Percentiles rank a stretch among this genome's conserved stretches.
phyloP scores from a whole-genome alignment of 2,888 invertebrate species.

The Thysanoteuthis rhombus region DNA sequence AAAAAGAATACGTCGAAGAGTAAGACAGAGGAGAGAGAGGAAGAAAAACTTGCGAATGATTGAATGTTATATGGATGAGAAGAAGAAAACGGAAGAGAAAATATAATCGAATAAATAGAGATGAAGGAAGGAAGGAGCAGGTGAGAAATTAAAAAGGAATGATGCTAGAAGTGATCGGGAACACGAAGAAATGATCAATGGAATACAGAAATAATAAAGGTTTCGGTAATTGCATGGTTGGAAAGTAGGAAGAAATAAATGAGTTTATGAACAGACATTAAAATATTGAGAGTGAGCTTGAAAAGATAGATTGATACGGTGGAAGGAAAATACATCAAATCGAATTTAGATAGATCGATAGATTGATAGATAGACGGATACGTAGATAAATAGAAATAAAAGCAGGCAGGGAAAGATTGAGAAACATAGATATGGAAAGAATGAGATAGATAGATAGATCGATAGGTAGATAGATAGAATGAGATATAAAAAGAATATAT shows the following conservation, averaged over 20 bases:
- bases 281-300: not conserved
- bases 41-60: too few species aligned
- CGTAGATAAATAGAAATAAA: too few species aligned
- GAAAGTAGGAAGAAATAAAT: not conserved
- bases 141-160: not conserved
- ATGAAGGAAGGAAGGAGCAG: not conserved
- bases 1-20: not conserved
- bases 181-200: not conserved
- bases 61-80: not conserved
- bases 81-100: not conserved
- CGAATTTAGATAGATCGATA: too few species aligned
- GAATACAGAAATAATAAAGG: not conserved
- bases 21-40: too few species aligned
- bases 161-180: not conserved
- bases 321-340: too few species aligned
- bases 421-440: too few species aligned
- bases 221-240: not conserved
- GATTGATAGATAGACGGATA: too few species aligned
- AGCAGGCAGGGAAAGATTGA: too few species aligned
- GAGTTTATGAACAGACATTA: not conserved
- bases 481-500: too few species aligned
- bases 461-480: too few species aligned
- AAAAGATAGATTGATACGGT: too few species aligned
- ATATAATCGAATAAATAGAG: not conserved
- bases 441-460: too few species aligned